Base-by-base conservation (phyloP, 2,797 vertebrate species). In the Pterois miles region DNA sequence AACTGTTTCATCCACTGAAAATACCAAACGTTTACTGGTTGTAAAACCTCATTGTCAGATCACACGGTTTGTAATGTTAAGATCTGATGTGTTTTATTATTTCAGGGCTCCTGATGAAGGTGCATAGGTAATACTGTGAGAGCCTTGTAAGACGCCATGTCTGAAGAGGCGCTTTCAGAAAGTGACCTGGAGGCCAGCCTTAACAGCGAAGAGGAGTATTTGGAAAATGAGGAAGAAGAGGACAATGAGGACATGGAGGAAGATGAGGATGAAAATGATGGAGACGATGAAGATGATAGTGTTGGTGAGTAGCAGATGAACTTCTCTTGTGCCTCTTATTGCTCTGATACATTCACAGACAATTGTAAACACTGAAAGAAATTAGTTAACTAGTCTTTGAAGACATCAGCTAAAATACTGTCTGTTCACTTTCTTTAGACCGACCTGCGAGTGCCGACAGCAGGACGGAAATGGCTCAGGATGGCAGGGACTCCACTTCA, bases 151-250 rank as follows among this genome's bases (percentile, higher is more conserved):
- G 97, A 97, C 93, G 91, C 95, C 96, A 99, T 99, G 98, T 99
- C 98, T 94, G 97, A 98, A 97, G 97, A 98, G 95, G 99, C 97
- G 50, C 90, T 96, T 96, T 99, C 98, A 94, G 98, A 97, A 95
- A 99, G 98, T 92, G 98, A 99, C 95, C 95, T 97, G 94, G 98
- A 99, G 94, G 95, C 96, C 92, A 97, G 97, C 94, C 95, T 97
- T 95, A 93, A 94, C 90, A 96, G 95, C 60, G 95, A 96, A 74
- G 94, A 94, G 77, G 95, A 95, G 65, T 92, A 91, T 76, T 74
- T 92, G 71, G 93, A 94, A 80, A 93, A 95, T 83, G 92, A 94
- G 14, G 91, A 94, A 29, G 91, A 92, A 4, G 94, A 95, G 10
- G 91, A 94, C 27, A 86, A 82, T 63, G 92, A 90, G 1, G 92